These are phyloP conservation scores for Carabus problematicus DNA, from an alignment of 2,888 invertebrate genomes.

Conservation along the genomic window DNA sequence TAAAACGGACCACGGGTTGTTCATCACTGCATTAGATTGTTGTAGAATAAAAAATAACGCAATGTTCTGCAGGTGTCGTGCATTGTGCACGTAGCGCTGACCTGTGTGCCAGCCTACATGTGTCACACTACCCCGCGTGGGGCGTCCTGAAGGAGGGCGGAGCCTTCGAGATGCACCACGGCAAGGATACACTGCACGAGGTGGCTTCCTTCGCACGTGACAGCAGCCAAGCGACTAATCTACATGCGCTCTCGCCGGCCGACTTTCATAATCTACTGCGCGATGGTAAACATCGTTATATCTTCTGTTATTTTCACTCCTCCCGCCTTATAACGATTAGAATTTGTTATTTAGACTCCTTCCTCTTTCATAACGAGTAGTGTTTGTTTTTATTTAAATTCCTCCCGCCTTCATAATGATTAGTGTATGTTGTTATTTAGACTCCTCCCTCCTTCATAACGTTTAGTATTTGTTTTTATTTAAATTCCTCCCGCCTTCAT, in stretches of 20 bases:
- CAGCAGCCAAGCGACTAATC: slow-evolving; percentile 63
- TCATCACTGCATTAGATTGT: too few relatives aligned
- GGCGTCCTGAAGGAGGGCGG: slow-evolving; percentile 77
- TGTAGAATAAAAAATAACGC: neutral
- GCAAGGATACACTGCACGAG: slow-evolving; percentile 65
- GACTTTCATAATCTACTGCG: slow-evolving; percentile 67
- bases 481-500: too few relatives aligned
- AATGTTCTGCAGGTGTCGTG: slow-evolving; percentile 63
- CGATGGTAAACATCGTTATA: slow-evolving; percentile 56
- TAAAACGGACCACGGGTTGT: too few relatives aligned
- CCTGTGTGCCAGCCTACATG: slow-evolving; percentile 67
- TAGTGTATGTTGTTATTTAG: too few relatives aligned
- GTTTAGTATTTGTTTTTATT: too few relatives aligned
- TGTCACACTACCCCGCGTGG: slow-evolving; percentile 71
- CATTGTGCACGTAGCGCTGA: slow-evolving; percentile 66
- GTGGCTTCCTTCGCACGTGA: slow-evolving; percentile 71
- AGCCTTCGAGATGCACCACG: slow-evolving; percentile 77
- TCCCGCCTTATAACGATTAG: too few relatives aligned
- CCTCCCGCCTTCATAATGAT: too few relatives aligned
- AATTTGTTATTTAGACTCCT: too few relatives aligned
- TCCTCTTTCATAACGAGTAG: too few relatives aligned
- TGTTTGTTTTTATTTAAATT: too few relatives aligned
- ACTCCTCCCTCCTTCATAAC: too few relatives aligned
- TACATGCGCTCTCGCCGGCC: slow-evolving; percentile 69
- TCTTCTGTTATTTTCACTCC: neutral